These are phyloP conservation scores for Patella caerulea DNA, from an alignment of 2,888 invertebrate species.

Conservation along the genomic window DNA sequence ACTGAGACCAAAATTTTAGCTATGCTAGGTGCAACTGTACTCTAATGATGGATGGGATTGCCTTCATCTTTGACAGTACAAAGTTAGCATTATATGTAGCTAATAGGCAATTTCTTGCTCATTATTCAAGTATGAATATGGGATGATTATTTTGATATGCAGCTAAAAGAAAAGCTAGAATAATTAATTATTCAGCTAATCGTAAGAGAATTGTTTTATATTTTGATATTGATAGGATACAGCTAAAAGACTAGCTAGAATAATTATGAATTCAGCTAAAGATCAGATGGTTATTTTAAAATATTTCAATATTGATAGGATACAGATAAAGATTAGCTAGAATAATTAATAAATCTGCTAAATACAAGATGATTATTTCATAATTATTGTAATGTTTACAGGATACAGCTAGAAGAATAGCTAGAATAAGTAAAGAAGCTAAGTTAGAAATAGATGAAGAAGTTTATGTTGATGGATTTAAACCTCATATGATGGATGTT, in stretches of 20 bases:
- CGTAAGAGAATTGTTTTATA: too few species aligned
- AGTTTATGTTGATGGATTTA: conserved; percentile 90
- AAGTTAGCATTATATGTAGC: too few species aligned
- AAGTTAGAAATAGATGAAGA: conserved; percentile 84
- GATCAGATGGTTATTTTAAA: too few species aligned
- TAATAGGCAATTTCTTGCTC: too few species aligned
- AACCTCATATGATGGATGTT: conserved; percentile 96
- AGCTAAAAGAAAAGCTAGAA: not conserved
- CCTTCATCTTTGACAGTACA: too few species aligned
- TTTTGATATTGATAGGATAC: conserved; percentile 79
- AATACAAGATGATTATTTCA: too few species aligned
- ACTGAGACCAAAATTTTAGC: too few species aligned
- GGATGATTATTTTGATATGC: too few species aligned
- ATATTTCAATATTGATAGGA: conserved; percentile 76
- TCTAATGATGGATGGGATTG: too few species aligned
- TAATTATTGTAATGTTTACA: conserved; percentile 66
- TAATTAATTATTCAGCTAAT: too few species aligned
- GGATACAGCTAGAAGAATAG: conserved; percentile 82
- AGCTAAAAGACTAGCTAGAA: conserved; percentile 76
- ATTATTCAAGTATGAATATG: conserved; percentile 71
- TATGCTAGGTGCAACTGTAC: too few species aligned
- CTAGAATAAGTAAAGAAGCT: conserved; percentile 77
- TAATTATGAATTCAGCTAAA: conserved; percentile 76
- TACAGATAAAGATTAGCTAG: conserved; percentile 77
- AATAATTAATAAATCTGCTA: conserved; percentile 77